Conservation (phyloP, 2,113 vertebrate species). For the Egretta garzetta region DNA sequence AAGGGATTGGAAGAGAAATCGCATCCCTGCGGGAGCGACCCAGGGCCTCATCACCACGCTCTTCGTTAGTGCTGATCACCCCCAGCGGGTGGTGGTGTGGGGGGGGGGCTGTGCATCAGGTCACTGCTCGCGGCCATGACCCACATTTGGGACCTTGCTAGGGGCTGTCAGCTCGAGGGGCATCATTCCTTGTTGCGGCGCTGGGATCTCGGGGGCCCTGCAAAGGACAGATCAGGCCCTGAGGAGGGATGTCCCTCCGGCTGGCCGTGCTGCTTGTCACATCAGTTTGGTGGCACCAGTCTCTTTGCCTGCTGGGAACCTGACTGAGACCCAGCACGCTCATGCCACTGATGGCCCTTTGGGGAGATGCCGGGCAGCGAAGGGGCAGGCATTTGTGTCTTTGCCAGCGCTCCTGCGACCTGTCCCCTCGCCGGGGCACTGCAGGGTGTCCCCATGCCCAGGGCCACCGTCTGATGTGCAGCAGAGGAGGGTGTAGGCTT, state of each 20-base stretch:
- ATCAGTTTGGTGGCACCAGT: neutral
- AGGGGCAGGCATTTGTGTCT: neutral
- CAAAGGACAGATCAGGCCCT: neutral
- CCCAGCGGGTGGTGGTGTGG: fast-evolving
- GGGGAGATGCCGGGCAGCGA: neutral
- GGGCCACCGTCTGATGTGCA: neutral
- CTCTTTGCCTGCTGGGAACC: neutral
- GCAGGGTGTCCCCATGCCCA: neutral
- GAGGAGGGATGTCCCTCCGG: neutral
- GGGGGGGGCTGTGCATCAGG: neutral
- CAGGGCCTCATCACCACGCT: fast-evolving
- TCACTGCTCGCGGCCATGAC: neutral
- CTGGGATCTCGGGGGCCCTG: neutral
- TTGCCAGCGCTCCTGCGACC: fast-evolving
- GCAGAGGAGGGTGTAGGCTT: neutral
- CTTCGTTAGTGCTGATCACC: fast-evolving
- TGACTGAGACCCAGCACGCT: neutral
- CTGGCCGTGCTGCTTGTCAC: neutral
- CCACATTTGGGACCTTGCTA: neutral
- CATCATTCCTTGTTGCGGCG: fast-evolving
- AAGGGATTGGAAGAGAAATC: neutral
- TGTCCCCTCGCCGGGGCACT: neutral
- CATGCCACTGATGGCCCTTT: fast-evolving
- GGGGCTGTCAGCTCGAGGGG: fast-evolving
- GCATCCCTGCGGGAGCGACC: neutral